Evolutionary conservation across 2,888 invertebrate species (phyloP), one percentile per base, ranked within the genome.

Genomic region (Drosophila borborema): DNA sequence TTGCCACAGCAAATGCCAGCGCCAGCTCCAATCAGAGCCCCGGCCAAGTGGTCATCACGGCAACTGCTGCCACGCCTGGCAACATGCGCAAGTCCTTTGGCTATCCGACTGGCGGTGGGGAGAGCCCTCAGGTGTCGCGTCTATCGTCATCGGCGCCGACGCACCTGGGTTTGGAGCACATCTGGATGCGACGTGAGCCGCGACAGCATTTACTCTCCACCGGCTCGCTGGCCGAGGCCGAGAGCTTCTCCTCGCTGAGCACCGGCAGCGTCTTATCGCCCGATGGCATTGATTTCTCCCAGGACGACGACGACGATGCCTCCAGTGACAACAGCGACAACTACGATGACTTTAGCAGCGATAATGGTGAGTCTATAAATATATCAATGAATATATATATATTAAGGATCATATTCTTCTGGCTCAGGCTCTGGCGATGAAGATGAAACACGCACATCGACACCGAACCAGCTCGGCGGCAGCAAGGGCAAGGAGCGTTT

Each of bases 71-170:
- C 28, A 28, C 71, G 2, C 2, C 71, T 18, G 74, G 76, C 48
- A 81, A 79, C 56, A 85, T 86, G 36, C 90, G 92, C 55, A 92
- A 91, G 68, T 90, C 91, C 12, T 88, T 91, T 74, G 82, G 85
- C 23, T 89, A 84, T 66, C 91, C 86, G 56, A 31, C 68, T 10
- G 77, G 83, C 12, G 76, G 83, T 1, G 43, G 43, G 14, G 92
- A 91, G 49, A 86, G 76, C 53, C 83, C 92, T 6, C 86, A 82
- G 60, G 60, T 94, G 72, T 95, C 96, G 38, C 95, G 97, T 68
- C 94, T 98, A 4, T 97, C 97, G 4, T 97, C 97, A 55, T 98
- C 98, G 58, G 98, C 98, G 36, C 97, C 97, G 5, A 97, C 97
- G 63, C 97, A 97, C 92, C 64, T 92, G 71, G 96, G 96, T 38